These are phyloP conservation scores for Oryctolagus cuniculus DNA, from an alignment of 2,113 vertebrate genomes.

Conservation along the genomic window mOryCun1.1 NC_091442.1:84560001-84560500, in stretches of 20 bases:
- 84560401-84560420: neutral
- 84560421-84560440: neutral
- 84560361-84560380: neutral
- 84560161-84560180: neutral
- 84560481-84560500: neutral
- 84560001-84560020: neutral
- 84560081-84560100: neutral
- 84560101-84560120: neutral
- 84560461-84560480: neutral
- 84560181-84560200: neutral
- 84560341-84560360: neutral
- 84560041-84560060: neutral
- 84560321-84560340: neutral
- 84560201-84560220: neutral
- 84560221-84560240: neutral
- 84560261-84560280: neutral
- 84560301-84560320: neutral
- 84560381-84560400: neutral
- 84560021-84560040: neutral
- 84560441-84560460: slow-evolving; percentile 37
- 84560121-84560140: neutral
- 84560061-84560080: neutral
- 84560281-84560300: neutral
- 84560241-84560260: neutral
- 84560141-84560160: neutral